Evolutionary conservation across 2,113 vertebrate genomes (phyloP), one percentile per base, ranked within the genome.

Genomic region (Edolisoma coerulescens): DNA sequence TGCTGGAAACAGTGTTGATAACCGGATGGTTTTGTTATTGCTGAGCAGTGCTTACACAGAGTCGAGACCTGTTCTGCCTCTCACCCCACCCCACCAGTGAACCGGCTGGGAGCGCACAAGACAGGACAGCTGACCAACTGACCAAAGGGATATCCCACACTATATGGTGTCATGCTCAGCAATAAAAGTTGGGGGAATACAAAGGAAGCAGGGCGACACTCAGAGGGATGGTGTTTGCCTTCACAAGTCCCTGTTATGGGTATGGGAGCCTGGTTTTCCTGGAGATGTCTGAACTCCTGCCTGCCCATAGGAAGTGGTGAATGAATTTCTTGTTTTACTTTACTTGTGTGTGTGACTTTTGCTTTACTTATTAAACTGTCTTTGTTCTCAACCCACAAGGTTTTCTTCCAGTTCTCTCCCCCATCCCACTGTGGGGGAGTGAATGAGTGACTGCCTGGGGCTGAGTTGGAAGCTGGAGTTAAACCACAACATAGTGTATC

Each of bases 361-460:
- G 15, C 42, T 77, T 63, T 37, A 50, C 35, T 61, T 56, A 44
- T 20, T 56, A 77, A 63, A 63, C 16, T 27, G 10, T 37, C 10
- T 77, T 49, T 49, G 37, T 77, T 77, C 32, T 84, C 42, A 77
- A 37, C 12, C 32, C 26, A 49, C 15, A 33, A 37, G 26, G 27
- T 56, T 84, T 86, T 76, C 32, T 59, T 70, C 32, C 15, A 20
- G 32, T 42, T 70, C 27, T 84, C 49, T 63, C 18, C 6, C 22
- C 16, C 42, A 77, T 63, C 32, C 32, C 42, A 49, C 27, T 1
- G 11, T 0, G 0, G 13, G 11, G n/a, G 16, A 67, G 35, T 16
- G 63, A 42, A 49, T 37, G 42, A 70, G 26, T 84, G n/a, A 22
- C 56, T 70, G 13, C 32, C 7, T 37, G 49, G 42, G 27, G 6